These are phyloP conservation scores for Paramormyrops kingsleyae DNA, from an alignment of 2,113 vertebrate genomes.

Conservation along the genomic window DNA sequence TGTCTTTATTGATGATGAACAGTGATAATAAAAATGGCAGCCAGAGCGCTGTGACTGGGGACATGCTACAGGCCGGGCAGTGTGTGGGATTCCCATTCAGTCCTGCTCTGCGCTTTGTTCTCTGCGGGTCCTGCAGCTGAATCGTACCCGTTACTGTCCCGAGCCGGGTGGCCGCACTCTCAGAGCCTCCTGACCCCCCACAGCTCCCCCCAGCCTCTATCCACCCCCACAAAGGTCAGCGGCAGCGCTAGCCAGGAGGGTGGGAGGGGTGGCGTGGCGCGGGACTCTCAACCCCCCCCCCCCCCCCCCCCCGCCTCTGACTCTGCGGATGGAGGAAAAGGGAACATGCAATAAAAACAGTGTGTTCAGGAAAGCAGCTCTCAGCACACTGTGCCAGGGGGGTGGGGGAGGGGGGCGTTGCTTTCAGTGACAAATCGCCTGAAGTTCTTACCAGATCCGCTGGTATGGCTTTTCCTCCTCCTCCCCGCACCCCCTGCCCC, in stretches of 20 bases:
- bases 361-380: slow-evolving; percentile 2
- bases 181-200: background rate
- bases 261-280: background rate
- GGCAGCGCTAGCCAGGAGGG: background rate
- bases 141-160: background rate
- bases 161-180: background rate
- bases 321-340: background rate
- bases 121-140: background rate
- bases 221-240: background rate
- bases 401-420: background rate
- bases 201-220: background rate
- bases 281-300: background rate
- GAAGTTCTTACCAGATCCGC: background rate
- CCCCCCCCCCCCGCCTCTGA: background rate
- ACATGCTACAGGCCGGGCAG: background rate
- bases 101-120: background rate
- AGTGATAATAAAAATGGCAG: background rate
- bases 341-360: slow-evolving; percentile 16
- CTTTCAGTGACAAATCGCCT: background rate
- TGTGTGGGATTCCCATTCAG: background rate
- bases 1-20: background rate
- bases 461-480: background rate
- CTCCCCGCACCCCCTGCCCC: background rate
- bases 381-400: background rate
- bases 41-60: background rate